These are phyloP conservation scores for Microctenopoma lineatum DNA, from an alignment of 2,797 vertebrate species.

Conservation along the genomic window DNA sequence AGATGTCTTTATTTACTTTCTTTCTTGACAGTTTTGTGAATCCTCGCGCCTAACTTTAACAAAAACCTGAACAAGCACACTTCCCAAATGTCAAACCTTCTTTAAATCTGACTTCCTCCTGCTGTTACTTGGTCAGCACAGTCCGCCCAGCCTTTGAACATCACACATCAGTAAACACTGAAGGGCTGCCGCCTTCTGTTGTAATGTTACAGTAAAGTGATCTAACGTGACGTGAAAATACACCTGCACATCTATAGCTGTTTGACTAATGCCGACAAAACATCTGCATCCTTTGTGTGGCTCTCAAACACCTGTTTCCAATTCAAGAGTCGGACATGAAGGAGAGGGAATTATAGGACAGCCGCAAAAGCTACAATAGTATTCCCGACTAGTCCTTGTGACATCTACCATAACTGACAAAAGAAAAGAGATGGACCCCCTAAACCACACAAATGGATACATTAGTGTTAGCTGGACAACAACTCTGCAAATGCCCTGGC, in stretches of 20 bases:
- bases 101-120: constrained; percentile 20
- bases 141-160: constrained; percentile 15
- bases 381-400: constrained; percentile 48
- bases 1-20: constrained; percentile 2
- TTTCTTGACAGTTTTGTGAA: not conserved
- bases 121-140: constrained; percentile 19
- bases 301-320: constrained; percentile 23
- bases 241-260: constrained; percentile 13
- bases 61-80: not conserved
- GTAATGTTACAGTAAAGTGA: not conserved
- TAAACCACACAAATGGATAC: constrained; percentile 47
- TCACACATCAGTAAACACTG: constrained; percentile 25
- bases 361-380: constrained; percentile 31
- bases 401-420: constrained; percentile 32
- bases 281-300: constrained; percentile 14
- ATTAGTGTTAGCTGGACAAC: constrained; percentile 70
- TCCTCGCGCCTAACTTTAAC: not conserved
- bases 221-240: constrained; percentile 18
- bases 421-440: constrained; percentile 49
- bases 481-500: constrained; percentile 69
- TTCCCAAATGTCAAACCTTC: not conserved
- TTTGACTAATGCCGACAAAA: constrained; percentile 21
- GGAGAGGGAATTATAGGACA: constrained; percentile 26
- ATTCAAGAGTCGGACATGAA: constrained; percentile 37
- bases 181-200: constrained; percentile 23